Evolutionary conservation across 2,888 invertebrate species (phyloP).

Genomic region (Eupeodes latifasciatus): DNA sequence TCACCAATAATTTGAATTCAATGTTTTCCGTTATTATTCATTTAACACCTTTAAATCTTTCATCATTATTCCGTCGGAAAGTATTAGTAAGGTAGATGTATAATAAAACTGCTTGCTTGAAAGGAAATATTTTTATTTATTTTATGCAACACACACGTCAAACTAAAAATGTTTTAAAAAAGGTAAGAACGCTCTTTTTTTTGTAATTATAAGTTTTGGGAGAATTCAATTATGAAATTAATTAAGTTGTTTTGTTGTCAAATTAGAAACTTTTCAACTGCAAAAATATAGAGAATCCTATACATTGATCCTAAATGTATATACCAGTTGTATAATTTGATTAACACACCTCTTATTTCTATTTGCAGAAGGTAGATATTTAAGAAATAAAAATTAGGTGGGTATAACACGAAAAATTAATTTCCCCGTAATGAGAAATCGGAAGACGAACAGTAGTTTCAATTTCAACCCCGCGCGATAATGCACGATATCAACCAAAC

Average conservation of each 20-base stretch:
- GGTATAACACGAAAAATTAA: background rate
- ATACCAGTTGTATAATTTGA: background rate
- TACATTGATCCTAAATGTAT: too few species aligned
- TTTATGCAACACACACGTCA: too few species aligned
- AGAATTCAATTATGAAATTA: too few species aligned
- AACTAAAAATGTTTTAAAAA: too few species aligned
- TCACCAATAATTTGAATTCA: background rate
- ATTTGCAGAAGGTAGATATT: background rate
- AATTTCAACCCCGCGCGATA: background rate
- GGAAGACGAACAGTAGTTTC: background rate
- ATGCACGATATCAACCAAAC: background rate
- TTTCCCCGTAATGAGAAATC: background rate
- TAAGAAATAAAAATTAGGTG: background rate
- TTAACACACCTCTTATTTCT: background rate
- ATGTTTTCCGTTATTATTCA: background rate
- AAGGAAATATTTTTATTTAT: too few species aligned
- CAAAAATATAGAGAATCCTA: too few species aligned
- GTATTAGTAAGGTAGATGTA: background rate
- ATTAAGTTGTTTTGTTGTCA: too few species aligned
- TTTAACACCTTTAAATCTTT: background rate
- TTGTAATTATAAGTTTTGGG: too few species aligned
- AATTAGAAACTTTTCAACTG: too few species aligned
- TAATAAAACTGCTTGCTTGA: too few species aligned
- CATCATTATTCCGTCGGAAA: background rate
- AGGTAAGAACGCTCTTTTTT: too few species aligned